Evolutionary conservation across 2,113 vertebrate genomes (phyloP).

Genomic region (Syngnathus typhle): DNA sequence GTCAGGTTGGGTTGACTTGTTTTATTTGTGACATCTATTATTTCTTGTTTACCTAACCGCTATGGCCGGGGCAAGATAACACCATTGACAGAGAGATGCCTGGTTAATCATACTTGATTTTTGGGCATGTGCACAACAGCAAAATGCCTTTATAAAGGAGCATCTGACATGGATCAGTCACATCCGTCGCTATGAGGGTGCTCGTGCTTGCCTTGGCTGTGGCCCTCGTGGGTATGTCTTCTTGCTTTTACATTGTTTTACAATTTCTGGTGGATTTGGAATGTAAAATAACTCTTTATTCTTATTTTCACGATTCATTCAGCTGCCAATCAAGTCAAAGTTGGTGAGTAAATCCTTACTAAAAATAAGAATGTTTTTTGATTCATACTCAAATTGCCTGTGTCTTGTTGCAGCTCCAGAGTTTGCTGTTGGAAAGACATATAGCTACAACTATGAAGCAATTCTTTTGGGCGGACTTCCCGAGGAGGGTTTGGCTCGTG

Average conservation of each 20-base stretch:
- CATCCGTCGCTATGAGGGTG: slow-evolving; percentile 58
- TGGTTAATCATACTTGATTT: slow-evolving; percentile 44
- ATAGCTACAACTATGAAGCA: slow-evolving; percentile 75
- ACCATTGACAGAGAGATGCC: slow-evolving; percentile 12
- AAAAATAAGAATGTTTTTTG: not conserved
- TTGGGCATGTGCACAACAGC: not conserved
- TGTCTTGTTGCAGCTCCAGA: slow-evolving; percentile 60
- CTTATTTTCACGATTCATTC: slow-evolving; percentile 17
- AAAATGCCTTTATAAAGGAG: slow-evolving; percentile 40
- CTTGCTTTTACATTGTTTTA: not conserved
- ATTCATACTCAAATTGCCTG: not conserved
- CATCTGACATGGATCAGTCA: not conserved
- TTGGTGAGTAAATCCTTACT: slow-evolving; percentile 44
- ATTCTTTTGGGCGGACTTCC: slow-evolving; percentile 71
- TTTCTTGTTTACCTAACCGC: slow-evolving; percentile 19
- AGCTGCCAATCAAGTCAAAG: slow-evolving; percentile 43
- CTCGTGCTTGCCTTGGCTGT: slow-evolving; percentile 52
- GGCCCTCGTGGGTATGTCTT: slow-evolving; percentile 57
- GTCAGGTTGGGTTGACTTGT: slow-evolving; percentile 34
- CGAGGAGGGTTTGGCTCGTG: slow-evolving; percentile 69
- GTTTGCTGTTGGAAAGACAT: slow-evolving; percentile 63
- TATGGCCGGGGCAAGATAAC: slow-evolving; percentile 32
- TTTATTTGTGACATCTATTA: slow-evolving; percentile 20
- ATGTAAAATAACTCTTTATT: slow-evolving; percentile 8
- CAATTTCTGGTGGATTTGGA: not conserved